Evolutionary conservation across 2,888 invertebrate genomes (phyloP).

Genomic region (Odontomyia ornata): DNA sequence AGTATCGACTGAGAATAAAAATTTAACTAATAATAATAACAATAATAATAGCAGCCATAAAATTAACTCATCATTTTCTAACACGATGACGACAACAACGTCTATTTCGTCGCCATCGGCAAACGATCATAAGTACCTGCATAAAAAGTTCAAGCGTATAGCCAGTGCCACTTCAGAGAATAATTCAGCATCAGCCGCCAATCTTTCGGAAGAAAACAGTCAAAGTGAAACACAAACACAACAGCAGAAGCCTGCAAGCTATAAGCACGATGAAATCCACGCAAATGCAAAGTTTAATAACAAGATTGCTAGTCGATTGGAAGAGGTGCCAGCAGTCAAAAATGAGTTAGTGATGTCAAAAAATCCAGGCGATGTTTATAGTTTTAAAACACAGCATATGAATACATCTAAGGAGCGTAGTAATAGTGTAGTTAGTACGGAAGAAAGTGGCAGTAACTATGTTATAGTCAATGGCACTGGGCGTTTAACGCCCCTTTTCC

Average conservation of each 20-base stretch:
- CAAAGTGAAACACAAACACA: neutral
- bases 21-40: constrained; percentile 46
- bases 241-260: constrained; percentile 15
- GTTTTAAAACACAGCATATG: neutral
- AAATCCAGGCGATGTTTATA: neutral
- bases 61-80: constrained; percentile 42
- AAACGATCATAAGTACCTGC: constrained; percentile 81
- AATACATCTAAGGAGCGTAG: neutral
- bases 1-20: constrained; percentile 38
- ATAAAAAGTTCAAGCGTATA: constrained; percentile 93
- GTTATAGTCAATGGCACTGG: constrained; percentile 28
- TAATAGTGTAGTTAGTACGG: constrained; percentile 30
- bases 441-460: constrained; percentile 20
- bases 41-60: constrained; percentile 48
- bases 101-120: constrained; percentile 52
- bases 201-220: neutral
- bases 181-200: neutral
- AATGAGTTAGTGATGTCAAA: neutral
- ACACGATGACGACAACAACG: constrained; percentile 22
- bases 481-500: constrained; percentile 26
- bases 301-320: constrained; percentile 6
- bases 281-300: neutral
- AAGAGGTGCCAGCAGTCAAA: neutral
- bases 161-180: constrained; percentile 68
- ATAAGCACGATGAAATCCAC: neutral